Conservation (phyloP, 2,113 vertebrate genomes). For the Choloepus hoffmanni region DNA sequence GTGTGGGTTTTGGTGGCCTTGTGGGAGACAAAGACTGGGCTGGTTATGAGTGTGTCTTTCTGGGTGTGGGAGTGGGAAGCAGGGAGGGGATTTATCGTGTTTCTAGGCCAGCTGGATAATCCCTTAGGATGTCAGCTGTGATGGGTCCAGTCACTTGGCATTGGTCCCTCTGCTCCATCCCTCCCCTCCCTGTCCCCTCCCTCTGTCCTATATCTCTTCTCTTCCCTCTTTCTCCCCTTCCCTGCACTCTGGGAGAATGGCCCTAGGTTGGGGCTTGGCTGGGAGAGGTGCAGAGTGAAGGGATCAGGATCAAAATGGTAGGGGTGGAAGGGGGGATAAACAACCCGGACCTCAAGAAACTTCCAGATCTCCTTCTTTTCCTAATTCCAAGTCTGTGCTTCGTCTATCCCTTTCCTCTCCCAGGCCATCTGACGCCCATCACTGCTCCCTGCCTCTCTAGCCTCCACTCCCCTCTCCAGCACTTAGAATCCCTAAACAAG, state of each 20-base stretch:
- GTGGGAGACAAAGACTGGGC: neutral
- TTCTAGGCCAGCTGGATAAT: constrained; percentile 80
- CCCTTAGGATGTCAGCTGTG: constrained; percentile 67
- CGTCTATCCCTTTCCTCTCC: neutral
- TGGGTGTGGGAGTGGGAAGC: constrained; percentile 49
- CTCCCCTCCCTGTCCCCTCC: constrained; percentile 57
- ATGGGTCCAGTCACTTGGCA: constrained; percentile 45
- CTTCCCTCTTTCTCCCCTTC: neutral
- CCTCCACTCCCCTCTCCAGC: neutral
- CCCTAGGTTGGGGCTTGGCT: neutral
- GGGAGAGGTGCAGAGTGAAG: constrained; percentile 13
- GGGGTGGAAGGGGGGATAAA: neutral
- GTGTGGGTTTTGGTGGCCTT: neutral
- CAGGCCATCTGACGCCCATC: neutral
- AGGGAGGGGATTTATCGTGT: constrained; percentile 52
- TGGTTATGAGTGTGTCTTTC: neutral
- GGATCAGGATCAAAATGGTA: neutral
- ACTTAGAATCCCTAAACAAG: constrained; percentile 5
- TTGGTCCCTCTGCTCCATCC: constrained; percentile 15
- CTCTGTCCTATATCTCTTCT: constrained; percentile 71
- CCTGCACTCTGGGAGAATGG: neutral
- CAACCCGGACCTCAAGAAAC: neutral
- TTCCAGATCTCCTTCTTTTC: constrained; percentile 6
- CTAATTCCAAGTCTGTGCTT: neutral
- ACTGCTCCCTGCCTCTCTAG: neutral